Evolutionary conservation across 1,140 invertebrate species (phyloP), one percentile per base, ranked within the genome.

Genomic region (Magallana angulata): DNA sequence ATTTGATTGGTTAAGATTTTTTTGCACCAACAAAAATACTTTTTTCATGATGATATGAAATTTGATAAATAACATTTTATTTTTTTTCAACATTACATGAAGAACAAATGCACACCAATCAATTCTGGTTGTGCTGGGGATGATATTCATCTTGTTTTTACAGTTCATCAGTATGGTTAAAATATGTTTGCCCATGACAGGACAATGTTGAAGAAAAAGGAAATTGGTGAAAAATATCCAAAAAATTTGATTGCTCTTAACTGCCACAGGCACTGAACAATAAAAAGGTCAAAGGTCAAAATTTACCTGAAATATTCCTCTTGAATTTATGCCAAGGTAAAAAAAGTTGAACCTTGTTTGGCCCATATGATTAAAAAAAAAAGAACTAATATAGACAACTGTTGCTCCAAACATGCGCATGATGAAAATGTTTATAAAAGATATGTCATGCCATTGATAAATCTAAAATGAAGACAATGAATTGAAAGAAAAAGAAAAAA

Each of bases 391-490:
- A 48, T 4, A 48, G 36, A 48, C 36, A 48, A 48, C 68, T 18
- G 18, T 24, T 71, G 7, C 14, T 76, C 9, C 18, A 76, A 76
- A 76, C 68, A 76, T 76, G 68, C 68, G 36, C 7, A 76, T 14
- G 68, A 76, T 76, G n/a, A 76, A 76, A 30, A 24, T 48, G 36
- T 24, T 36, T 76, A 76, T 76, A 76, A 76, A 76, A 76, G 68
- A 76, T 76, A 76, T 76, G 68, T 76, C 68, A 76, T 76, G 68
- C 24, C 36, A 76, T 30, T 30, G 68, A 76, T 76, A 76, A 76
- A 30, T 76, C 68, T 76, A 36, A 76, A 76, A 76, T 76, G 68
- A 76, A 76, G 68, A 30, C 24, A 48, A 5, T 48, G 36, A 48
- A 48, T 48, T 48, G 36, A 48, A 48, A 48, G 36, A 76, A 76